Evolutionary conservation across 2,113 vertebrate species (phyloP).

Genomic region (Gadus macrocephalus): DNA sequence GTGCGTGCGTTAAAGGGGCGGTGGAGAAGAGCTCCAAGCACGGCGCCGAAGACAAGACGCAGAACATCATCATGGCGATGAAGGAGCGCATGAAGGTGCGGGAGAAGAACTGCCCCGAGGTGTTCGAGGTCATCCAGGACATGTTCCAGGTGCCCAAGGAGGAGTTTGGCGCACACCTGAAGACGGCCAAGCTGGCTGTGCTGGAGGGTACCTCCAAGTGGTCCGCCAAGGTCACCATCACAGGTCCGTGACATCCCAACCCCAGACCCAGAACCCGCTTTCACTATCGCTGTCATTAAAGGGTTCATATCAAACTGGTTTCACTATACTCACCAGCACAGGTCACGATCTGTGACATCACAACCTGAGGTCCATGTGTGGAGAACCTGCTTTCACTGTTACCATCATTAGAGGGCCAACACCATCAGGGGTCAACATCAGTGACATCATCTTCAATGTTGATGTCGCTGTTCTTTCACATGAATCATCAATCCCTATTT

Average conservation of each 20-base stretch:
- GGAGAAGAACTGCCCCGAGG: slow-evolving; percentile 92
- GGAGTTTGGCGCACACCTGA: slow-evolving; percentile 84
- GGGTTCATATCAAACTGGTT: too few relatives aligned
- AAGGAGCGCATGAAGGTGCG: slow-evolving; percentile 98
- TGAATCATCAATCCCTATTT: too few relatives aligned
- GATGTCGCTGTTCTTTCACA: too few relatives aligned
- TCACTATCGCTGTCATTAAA: too few relatives aligned
- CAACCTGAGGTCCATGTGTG: too few relatives aligned
- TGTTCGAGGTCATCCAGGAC: slow-evolving; percentile 94
- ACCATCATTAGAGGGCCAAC: too few relatives aligned
- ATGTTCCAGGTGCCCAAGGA: slow-evolving; percentile 92
- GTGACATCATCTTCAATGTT: too few relatives aligned
- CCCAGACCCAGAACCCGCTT: too few relatives aligned
- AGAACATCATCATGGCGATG: slow-evolving; percentile 97
- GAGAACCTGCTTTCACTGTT: too few relatives aligned
- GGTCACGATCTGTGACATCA: too few relatives aligned
- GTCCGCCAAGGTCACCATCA: slow-evolving; percentile 97
- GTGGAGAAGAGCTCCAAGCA: slow-evolving; percentile 99
- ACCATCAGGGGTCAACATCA: too few relatives aligned
- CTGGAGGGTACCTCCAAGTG: slow-evolving; percentile 97
- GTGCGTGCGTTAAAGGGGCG: slow-evolving; percentile 74
- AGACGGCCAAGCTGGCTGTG: slow-evolving; percentile 92
- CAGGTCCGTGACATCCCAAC: slow-evolving; percentile 71
- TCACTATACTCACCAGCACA: too few relatives aligned
- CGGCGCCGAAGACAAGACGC: slow-evolving; percentile 95